These are phyloP conservation scores for Diorhabda carinulata DNA, from an alignment of 1,140 invertebrate genomes.

Conservation along the genomic window DNA sequence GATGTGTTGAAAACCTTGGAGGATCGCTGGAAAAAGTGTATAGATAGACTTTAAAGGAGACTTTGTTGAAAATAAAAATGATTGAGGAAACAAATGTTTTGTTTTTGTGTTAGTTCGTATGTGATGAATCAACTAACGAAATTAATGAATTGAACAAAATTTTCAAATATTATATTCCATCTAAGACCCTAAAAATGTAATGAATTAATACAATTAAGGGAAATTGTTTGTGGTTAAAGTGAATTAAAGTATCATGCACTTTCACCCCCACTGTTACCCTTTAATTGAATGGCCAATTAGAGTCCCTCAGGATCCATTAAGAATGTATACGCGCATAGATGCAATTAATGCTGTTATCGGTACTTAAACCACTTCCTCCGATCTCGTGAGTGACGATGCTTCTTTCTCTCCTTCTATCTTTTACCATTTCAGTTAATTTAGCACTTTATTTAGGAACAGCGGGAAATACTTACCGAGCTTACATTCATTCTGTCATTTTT, in stretches of 20 bases:
- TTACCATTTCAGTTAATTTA: not conserved
- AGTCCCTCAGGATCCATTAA: slow-evolving; percentile 31
- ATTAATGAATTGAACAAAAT: too few relatives aligned
- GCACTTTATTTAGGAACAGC: not conserved
- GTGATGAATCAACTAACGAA: too few relatives aligned
- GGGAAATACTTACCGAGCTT: not conserved
- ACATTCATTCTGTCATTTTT: not conserved
- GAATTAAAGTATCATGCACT: slow-evolving; percentile 14
- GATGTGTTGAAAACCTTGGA: too few relatives aligned
- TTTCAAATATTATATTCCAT: too few relatives aligned
- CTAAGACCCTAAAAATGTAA: not conserved
- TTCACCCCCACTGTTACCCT: slow-evolving; percentile 27
- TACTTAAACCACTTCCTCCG: slow-evolving; percentile 23
- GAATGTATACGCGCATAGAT: slow-evolving; percentile 20
- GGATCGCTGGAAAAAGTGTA: too few relatives aligned
- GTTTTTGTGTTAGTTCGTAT: too few relatives aligned
- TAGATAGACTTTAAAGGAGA: too few relatives aligned
- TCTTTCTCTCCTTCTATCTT: not conserved
- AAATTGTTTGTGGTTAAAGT: not conserved
- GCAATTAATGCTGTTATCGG: slow-evolving; percentile 31
- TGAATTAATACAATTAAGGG: not conserved
- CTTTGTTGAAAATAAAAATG: too few relatives aligned
- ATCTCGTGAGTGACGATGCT: slow-evolving; percentile 5
- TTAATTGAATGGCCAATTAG: slow-evolving; percentile 41
- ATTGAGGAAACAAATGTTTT: too few relatives aligned